A percentile compares a stretch with the other conserved stretches of the same genome.
phyloP scores from a whole-genome alignment of 2,113 vertebrate genomes.

The Saguinus imperator region DNA sequence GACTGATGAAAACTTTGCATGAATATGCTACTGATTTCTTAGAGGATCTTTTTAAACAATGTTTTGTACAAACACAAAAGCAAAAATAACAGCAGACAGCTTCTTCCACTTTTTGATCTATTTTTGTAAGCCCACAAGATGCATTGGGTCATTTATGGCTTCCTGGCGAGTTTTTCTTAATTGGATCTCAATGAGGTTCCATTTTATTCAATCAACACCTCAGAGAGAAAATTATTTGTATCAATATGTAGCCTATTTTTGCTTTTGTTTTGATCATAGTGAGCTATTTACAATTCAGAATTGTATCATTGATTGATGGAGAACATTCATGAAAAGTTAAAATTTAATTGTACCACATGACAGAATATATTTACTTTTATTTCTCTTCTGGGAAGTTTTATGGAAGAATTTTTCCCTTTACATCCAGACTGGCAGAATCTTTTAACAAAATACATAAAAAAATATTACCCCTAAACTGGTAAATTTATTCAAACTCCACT shows the following conservation, averaged over 20 bases:
- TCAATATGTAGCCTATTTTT: constrained; percentile 73
- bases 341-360: constrained; percentile 54
- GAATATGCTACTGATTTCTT: background rate
- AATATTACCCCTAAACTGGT: background rate
- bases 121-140: constrained; percentile 62
- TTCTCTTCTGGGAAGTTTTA: constrained; percentile 40
- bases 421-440: background rate
- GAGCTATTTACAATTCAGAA: constrained; percentile 68
- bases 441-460: constrained; percentile 1
- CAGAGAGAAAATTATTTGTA: constrained; percentile 75
- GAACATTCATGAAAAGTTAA: constrained; percentile 57
- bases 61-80: constrained; percentile 13
- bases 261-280: constrained; percentile 76
- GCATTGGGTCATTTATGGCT: constrained; percentile 46
- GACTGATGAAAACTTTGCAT: background rate
- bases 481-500: background rate
- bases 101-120: constrained; percentile 25
- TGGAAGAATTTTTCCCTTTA: background rate
- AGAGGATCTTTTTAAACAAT: constrained; percentile 1
- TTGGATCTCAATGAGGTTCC: constrained; percentile 65
- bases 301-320: constrained; percentile 61
- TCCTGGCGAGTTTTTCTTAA: constrained; percentile 68
- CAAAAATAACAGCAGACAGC: constrained; percentile 5
- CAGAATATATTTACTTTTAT: constrained; percentile 66
- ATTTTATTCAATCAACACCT: constrained; percentile 78